Percentiles rank a stretch among this genome's conserved stretches.
Evolutionary conservation across 2,888 invertebrate species (phyloP).

Genomic region (Leptogaster cylindrica): DNA sequence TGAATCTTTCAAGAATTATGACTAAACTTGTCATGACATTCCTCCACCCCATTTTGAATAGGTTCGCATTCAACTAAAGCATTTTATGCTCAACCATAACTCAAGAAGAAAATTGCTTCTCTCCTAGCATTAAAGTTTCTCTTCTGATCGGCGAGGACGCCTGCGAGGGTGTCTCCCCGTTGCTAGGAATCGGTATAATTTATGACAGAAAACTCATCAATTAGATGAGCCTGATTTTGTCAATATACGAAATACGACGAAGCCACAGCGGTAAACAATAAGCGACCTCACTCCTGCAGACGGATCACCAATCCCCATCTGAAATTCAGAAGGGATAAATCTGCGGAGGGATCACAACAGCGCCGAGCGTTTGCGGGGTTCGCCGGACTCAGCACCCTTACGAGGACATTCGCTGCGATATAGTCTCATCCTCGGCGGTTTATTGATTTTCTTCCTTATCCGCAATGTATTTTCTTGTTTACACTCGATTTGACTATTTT

Average conservation of each 20-base stretch:
- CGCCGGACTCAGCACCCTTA: neutral
- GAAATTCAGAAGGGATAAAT: neutral
- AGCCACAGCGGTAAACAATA: conserved; percentile 37
- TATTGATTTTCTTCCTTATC: too few species aligned
- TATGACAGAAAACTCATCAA: conserved; percentile 39
- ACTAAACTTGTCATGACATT: conserved; percentile 11
- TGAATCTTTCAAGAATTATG: conserved; percentile 17
- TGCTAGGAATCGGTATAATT: conserved; percentile 8
- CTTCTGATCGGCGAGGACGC: neutral
- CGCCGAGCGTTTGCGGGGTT: neutral
- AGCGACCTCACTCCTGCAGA: conserved; percentile 21
- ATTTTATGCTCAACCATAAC: conserved; percentile 32
- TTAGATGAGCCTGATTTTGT: conserved; percentile 33
- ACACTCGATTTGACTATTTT: too few species aligned
- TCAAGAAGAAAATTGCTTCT: conserved; percentile 30
- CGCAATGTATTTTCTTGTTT: too few species aligned
- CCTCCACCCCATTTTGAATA: conserved; percentile 8
- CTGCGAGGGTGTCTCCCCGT: neutral
- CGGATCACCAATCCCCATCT: too few species aligned
- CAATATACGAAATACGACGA: conserved; percentile 37
- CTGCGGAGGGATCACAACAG: neutral
- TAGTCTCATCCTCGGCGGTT: too few species aligned
- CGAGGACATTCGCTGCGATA: neutral
- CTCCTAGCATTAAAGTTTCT: conserved; percentile 16
- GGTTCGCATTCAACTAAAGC: conserved; percentile 22